These are phyloP conservation scores for Sebastiscus albofasciatus DNA, from an alignment of 2,797 vertebrate species.

Conservation along the genomic window DNA sequence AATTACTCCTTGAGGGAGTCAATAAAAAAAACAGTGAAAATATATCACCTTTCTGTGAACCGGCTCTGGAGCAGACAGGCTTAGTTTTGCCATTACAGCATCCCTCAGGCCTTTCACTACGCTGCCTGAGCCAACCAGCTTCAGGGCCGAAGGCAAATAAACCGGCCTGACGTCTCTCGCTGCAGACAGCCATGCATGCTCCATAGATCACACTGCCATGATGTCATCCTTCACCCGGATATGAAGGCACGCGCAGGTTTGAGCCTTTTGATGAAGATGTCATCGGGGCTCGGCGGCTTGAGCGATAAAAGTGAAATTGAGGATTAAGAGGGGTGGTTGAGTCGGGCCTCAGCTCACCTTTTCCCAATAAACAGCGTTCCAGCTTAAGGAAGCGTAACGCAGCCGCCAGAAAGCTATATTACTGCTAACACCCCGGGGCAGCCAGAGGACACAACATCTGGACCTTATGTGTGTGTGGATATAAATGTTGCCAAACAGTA, in stretches of 20 bases:
- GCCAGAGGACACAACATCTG: constrained; percentile 78
- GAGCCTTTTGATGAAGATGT: constrained; percentile 55
- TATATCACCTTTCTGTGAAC: constrained; percentile 59
- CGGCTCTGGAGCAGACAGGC: constrained; percentile 8
- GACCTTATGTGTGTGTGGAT: constrained; percentile 46
- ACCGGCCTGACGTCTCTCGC: constrained; percentile 29
- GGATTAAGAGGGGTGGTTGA: background rate
- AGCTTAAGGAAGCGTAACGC: constrained; percentile 40
- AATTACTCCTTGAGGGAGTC: constrained; percentile 9
- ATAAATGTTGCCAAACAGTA: constrained; percentile 65
- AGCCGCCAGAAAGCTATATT: constrained; percentile 36
- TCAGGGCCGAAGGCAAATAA: constrained; percentile 40
- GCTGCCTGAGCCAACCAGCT: constrained; percentile 26
- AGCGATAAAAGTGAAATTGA: constrained; percentile 14
- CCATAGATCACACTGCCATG: constrained; percentile 40
- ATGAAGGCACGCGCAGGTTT: constrained; percentile 45
- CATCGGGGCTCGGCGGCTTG: constrained; percentile 29
- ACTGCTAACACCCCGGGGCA: constrained; percentile 50
- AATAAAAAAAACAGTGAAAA: constrained; percentile 39
- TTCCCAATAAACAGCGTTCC: constrained; percentile 51
- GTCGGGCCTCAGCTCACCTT: constrained; percentile 32
- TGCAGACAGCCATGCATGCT: constrained; percentile 29
- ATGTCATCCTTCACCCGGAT: constrained; percentile 46
- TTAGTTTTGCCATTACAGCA: constrained; percentile 66
- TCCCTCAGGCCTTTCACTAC: constrained; percentile 39